These are phyloP conservation scores for Aldabrachelys gigantea DNA, from an alignment of 2,113 vertebrate species.

Conservation along the genomic window DNA sequence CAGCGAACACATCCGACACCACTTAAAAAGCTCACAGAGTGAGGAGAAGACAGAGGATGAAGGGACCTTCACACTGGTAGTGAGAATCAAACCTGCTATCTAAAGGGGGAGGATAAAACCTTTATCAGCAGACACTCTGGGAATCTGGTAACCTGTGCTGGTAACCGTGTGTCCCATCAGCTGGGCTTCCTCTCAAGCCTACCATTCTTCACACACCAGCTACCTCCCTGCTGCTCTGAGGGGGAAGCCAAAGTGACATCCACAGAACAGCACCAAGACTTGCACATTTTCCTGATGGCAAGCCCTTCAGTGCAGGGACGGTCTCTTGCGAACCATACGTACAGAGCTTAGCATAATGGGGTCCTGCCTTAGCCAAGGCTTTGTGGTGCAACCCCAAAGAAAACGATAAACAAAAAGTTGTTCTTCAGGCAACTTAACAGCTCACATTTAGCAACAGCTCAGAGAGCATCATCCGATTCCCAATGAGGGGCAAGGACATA, in stretches of 20 bases:
- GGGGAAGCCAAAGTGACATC: neutral
- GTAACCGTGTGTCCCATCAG: neutral
- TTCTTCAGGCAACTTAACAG: neutral
- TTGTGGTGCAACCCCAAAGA: neutral
- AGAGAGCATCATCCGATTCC: neutral
- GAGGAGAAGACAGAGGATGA: neutral
- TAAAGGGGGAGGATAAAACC: neutral
- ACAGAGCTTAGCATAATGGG: neutral
- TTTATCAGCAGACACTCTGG: neutral
- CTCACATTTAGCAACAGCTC: neutral
- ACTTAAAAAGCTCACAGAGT: neutral
- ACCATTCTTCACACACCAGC: neutral
- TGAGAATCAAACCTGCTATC: neutral
- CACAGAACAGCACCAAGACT: neutral
- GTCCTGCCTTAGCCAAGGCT: neutral
- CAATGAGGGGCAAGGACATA: neutral
- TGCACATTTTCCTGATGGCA: neutral
- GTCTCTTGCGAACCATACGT: neutral
- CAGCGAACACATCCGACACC: slow-evolving; percentile 9
- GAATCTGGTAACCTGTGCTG: neutral
- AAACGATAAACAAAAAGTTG: neutral
- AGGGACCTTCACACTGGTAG: too few relatives aligned
- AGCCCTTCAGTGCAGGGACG: too few relatives aligned
- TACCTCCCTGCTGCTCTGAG: too few relatives aligned
- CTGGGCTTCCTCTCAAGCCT: neutral